A percentile compares a stretch with the other conserved stretches of the same genome.
Evolutionary conservation across 2,888 invertebrate genomes (phyloP).

Genomic region (Oligia fasciuncula): DNA sequence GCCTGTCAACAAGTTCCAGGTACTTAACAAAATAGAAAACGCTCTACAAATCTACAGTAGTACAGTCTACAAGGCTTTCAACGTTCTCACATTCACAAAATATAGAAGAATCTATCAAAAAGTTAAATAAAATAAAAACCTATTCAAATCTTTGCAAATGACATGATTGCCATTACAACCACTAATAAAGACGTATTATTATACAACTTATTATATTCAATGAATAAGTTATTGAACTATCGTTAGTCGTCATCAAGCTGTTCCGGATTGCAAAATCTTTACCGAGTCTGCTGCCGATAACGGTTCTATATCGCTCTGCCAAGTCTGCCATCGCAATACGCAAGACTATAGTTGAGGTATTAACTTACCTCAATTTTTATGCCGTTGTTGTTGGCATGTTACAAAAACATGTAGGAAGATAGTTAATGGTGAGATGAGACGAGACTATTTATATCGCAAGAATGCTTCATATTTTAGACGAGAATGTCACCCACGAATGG

Average conservation of each 20-base stretch:
- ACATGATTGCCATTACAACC: neutral
- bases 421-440: constrained; percentile 7
- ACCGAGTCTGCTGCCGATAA: constrained; percentile 45
- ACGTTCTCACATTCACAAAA: neutral
- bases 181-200: neutral
- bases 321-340: constrained; percentile 25
- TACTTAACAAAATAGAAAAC: neutral
- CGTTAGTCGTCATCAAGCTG: constrained; percentile 41
- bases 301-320: constrained; percentile 24
- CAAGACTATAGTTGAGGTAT: constrained; percentile 20
- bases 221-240: constrained; percentile 46
- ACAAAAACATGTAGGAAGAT: neutral
- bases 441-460: neutral
- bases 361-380: constrained; percentile 15
- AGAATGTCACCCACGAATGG: constrained; percentile 15
- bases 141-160: neutral
- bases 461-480: neutral
- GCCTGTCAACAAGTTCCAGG: neutral
- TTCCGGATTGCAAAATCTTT: constrained; percentile 59
- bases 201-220: constrained; percentile 2
- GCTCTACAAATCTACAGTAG: neutral
- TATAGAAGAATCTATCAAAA: neutral
- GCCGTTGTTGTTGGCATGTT: neutral
- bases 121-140: neutral
- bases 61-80: neutral